Evolutionary conservation across 1,140 invertebrate genomes (phyloP).

Genomic region (Drosophila mayri): DNA sequence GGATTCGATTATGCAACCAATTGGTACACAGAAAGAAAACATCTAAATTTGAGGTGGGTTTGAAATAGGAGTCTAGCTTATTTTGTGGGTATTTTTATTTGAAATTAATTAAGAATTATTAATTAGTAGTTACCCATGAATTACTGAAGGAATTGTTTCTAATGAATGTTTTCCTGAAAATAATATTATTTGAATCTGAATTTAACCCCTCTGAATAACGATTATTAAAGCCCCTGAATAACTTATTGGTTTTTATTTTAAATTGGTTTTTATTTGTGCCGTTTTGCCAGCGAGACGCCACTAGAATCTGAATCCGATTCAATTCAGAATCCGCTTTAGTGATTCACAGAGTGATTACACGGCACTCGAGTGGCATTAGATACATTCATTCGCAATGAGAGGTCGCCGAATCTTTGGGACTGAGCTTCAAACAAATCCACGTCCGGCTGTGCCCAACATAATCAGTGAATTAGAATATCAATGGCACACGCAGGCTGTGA

Average conservation of each 20-base stretch:
- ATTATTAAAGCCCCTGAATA: too few species aligned
- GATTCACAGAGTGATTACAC: conserved; percentile 73
- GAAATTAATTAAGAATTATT: too few species aligned
- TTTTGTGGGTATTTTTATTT: too few species aligned
- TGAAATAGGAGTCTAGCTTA: too few species aligned
- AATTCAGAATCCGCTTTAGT: conserved; percentile 65
- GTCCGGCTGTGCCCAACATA: conserved; percentile 25
- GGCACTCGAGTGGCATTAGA: conserved; percentile 47
- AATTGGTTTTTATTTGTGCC: conserved; percentile 6
- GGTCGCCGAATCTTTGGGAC: conserved; percentile 2
- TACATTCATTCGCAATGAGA: conserved; percentile 30
- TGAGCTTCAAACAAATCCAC: conserved; percentile 27
- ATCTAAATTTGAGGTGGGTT: neutral
- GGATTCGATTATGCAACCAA: conserved; percentile 54
- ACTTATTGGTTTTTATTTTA: too few species aligned
- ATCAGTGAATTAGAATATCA: conserved; percentile 52
- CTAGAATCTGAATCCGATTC: conserved; percentile 39
- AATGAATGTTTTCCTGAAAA: too few species aligned
- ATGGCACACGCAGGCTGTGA: conserved; percentile 37
- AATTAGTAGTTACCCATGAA: too few species aligned
- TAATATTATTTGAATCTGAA: too few species aligned
- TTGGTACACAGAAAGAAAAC: conserved; percentile 1
- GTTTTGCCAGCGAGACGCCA: conserved; percentile 56
- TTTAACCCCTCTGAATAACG: too few species aligned
- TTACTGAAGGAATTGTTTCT: too few species aligned